Base-by-base conservation (phyloP, 53 echinoderm and acorn worm genomes). In the Echinometra lucunter region DNA sequence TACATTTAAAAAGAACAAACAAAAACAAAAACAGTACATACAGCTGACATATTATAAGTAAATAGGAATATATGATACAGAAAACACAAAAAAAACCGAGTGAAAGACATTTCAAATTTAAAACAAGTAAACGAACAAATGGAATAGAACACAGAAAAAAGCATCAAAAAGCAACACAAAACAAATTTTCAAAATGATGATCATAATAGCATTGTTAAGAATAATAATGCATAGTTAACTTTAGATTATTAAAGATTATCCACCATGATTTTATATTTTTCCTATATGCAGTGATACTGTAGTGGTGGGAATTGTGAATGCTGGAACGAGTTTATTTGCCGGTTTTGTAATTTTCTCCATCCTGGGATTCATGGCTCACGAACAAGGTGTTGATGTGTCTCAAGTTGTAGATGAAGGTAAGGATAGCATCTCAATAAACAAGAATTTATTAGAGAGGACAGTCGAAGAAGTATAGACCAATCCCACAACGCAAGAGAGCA, bases 381-480 rank as follows among this genome's bases (percentile, higher is more conserved):
- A 95, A 53, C 95, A 92, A 27, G 95, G 93, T 10, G 91, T 95
- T 45, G 89, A 92, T 13, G 97, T 97, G 4, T 66, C 91, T 27
- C 95, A 95, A 25, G 97, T 97, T 57, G 97, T 97, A n/a, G 95
- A 95, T 78, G 92, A 95, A 94, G 97, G 97, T 97, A 92, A 1
- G 83, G 47, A 16, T 34, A 32, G 34, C 44, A 88, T 55, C 21
- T 78, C 11, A 21, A 18, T 78, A 40, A 69, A 69, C 63, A 63
- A 63, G 4, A 21, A 23, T 63, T 63, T 21, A 63, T 63, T 19
- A 63, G 25, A 63, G 23, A 63, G 23, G 27, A 63, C 63, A 19
- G 3, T 23, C 23, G 78, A 63, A 58, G 55, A 58, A n/a, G n/a
- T n/a, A n/a, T n/a, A n/a, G n/a, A n/a, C n/a, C n/a, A n/a, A n/a